Percentiles rank a stretch among this genome's conserved stretches.
Evolutionary conservation across 2,888 invertebrate species (phyloP).

Genomic region (Caenorhabditis sp.): DNA sequence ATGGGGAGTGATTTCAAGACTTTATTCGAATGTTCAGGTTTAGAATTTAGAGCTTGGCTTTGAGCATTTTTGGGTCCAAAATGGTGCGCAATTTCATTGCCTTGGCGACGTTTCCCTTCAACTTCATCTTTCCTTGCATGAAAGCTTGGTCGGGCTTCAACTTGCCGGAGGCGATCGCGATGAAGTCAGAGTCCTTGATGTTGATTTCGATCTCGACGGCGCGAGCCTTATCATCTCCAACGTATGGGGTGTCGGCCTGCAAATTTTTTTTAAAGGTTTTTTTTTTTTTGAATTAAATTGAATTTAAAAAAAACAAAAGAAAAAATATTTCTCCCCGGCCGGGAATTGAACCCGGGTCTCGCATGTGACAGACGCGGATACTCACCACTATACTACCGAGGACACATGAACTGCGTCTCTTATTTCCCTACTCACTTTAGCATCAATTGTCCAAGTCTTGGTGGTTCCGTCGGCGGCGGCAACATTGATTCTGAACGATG

Average conservation of each 20-base stretch:
- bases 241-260: constrained; percentile 42
- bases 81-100: constrained; percentile 91
- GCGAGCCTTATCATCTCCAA: constrained; percentile 47
- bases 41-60: constrained; percentile 65
- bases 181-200: constrained; percentile 86
- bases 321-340: constrained; percentile 46
- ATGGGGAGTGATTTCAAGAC: too few relatives aligned
- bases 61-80: constrained; percentile 69
- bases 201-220: constrained; percentile 76
- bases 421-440: constrained; percentile 76
- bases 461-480: constrained; percentile 78
- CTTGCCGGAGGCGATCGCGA: constrained; percentile 87
- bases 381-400: constrained; percentile 65
- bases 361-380: constrained; percentile 64
- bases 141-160: constrained; percentile 84
- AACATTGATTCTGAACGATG: constrained; percentile 88
- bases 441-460: constrained; percentile 85
- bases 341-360: constrained; percentile 58
- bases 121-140: constrained; percentile 86
- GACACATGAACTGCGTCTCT: too few relatives aligned
- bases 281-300: too few relatives aligned
- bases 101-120: constrained; percentile 94
- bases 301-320: not conserved
- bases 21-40: too few relatives aligned
- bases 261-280: too few relatives aligned